A percentile compares a stretch with the other conserved stretches of the same genome.
Conservation (phyloP, 2,888 invertebrate genomes). For the Phengaris arion region DNA sequence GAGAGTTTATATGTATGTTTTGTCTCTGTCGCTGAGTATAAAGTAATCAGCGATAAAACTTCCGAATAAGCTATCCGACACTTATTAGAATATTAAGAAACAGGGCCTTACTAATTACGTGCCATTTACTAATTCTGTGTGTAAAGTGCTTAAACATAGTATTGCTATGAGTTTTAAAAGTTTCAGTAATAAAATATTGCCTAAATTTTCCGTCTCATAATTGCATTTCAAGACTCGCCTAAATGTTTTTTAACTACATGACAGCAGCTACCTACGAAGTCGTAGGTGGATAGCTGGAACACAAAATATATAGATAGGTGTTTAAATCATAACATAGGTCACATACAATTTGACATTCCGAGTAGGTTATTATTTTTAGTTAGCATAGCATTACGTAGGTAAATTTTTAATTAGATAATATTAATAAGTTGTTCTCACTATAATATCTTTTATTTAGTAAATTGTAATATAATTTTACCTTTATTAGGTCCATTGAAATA, state of each 20-base stretch:
- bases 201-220: too few species aligned
- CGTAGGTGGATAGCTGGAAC: neutral
- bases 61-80: too few species aligned
- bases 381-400: neutral
- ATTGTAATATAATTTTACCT: neutral
- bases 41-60: too few species aligned
- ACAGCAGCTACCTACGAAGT: neutral
- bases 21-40: too few species aligned
- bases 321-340: neutral
- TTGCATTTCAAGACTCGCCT: neutral
- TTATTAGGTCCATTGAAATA: neutral
- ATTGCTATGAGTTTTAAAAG: too few species aligned
- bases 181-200: too few species aligned
- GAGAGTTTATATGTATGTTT: too few species aligned
- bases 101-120: too few species aligned
- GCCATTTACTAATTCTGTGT: too few species aligned
- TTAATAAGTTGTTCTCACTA: neutral
- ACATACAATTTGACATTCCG: neutral
- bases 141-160: too few species aligned
- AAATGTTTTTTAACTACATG: neutral
- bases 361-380: neutral
- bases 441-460: neutral
- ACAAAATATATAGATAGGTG: neutral
- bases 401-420: neutral
- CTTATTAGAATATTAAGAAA: too few species aligned